Evolutionary conservation across 1,140 invertebrate species (phyloP), one percentile per base, ranked within the genome.

Genomic region (Leptopilina boulardi): DNA sequence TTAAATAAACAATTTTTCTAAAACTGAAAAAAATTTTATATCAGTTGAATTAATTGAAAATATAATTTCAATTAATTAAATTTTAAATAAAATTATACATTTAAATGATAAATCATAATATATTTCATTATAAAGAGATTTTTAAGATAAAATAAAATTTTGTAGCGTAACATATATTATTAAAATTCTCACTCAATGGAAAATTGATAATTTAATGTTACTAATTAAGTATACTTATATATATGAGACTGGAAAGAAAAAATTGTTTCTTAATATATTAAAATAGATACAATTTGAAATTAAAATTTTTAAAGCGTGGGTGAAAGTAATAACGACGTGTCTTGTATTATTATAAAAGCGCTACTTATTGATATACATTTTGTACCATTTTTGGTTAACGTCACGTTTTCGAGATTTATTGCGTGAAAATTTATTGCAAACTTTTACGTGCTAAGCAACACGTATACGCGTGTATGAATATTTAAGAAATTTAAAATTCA

Each of bases 341-440:
- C 26, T 66, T 30, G 26, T n/a, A n/a, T 30, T n/a, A 30, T 66
- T 66, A 34, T 11, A 15, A 8, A 66, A 8, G 41, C 19, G 21
- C 34, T 30, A 15, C 23, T 66, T 30, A 66, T 66, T 30, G 56
- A 59, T 59, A 66, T 23, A 66, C 21, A 66, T 66, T 66, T 56
- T 6, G 54, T 11, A 9, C 19, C 8, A 23, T 9, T 19, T n/a
- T 19, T 54, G 19, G 59, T 30, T 15, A 66, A 66, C 26, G 59
- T 66, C 59, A 66, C 59, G 59, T 66, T 66, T 66, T 30, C 15
- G 21, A 66, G 26, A 66, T 66, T 66, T 66, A 66, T 66, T 66
- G 59, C n/a, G n/a, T 66, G 59, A 66, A 66, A 66, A 66, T 26
- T 66, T 66, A 66, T 66, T 66, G 59, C 59, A 23, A 66, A 51